A percentile compares a stretch with the other conserved stretches of the same genome.
Evolutionary conservation across 2,888 invertebrate genomes (phyloP).

Genomic region (Pollenia amentaria): DNA sequence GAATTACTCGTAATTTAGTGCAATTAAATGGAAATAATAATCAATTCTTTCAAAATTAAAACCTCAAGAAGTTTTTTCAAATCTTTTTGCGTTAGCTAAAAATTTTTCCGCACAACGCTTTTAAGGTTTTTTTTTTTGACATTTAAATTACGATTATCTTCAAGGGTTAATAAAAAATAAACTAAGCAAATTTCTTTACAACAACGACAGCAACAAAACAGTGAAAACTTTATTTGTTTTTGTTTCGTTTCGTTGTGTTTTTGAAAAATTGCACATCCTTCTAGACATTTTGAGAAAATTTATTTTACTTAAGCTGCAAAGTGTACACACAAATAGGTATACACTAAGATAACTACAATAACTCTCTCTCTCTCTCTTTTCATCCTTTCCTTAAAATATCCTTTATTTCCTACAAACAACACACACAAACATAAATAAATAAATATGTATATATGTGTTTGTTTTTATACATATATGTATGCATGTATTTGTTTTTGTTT

Average conservation of each 20-base stretch:
- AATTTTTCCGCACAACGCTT: no score
- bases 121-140: no score
- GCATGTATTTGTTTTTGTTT: constrained; percentile 20
- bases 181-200: constrained; percentile 36
- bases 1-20: no score
- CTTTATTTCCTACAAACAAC: constrained; percentile 22
- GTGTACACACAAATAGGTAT: constrained; percentile 33
- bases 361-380: constrained; percentile 37
- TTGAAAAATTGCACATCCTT: constrained; percentile 76
- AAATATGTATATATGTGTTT: neutral
- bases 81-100: no score
- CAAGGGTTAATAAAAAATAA: constrained; percentile 23
- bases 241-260: constrained; percentile 72
- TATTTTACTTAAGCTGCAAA: constrained; percentile 72
- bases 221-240: constrained; percentile 71
- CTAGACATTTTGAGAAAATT: constrained; percentile 73
- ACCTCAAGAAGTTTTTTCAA: no score
- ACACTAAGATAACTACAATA: constrained; percentile 15
- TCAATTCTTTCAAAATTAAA: no score
- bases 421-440: neutral
- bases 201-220: constrained; percentile 54
- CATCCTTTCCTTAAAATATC: constrained; percentile 51
- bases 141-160: neutral
- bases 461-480: neutral
- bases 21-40: no score